These are phyloP conservation scores for Drosophila bocqueti DNA, from an alignment of 1,140 invertebrate genomes.

Conservation along the genomic window DNA sequence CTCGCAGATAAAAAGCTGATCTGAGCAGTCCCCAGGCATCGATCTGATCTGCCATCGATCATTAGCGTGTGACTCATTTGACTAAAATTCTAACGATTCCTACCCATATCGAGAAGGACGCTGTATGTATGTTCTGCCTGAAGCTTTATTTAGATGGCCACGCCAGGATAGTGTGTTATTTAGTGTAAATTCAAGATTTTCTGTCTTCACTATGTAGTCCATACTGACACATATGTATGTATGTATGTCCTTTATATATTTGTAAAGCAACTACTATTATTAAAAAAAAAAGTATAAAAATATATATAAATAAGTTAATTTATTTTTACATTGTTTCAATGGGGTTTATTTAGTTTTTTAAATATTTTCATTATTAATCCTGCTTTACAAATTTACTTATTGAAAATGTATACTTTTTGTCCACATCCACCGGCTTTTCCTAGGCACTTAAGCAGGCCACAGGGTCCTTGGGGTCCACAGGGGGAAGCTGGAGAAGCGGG, in stretches of 20 bases:
- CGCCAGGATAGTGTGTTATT: too few species aligned
- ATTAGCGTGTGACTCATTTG: slow-evolving; percentile 56
- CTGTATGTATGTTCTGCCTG: slow-evolving; percentile 41
- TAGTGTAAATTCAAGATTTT: too few species aligned
- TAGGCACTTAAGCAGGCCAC: slow-evolving; percentile 4
- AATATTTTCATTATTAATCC: too few species aligned
- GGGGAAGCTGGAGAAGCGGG: neutral
- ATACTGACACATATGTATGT: neutral
- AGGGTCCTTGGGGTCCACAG: neutral
- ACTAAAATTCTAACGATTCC: slow-evolving; percentile 72
- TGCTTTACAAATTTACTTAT: neutral
- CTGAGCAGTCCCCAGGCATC: slow-evolving; percentile 15
- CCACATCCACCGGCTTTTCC: slow-evolving; percentile 2
- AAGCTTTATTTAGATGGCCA: too few species aligned
- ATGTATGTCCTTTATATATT: neutral
- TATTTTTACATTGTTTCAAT: too few species aligned
- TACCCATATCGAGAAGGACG: slow-evolving; percentile 80
- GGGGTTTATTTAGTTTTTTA: neutral
- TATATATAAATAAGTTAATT: neutral
- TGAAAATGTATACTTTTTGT: slow-evolving; percentile 7
- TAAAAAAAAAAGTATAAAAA: neutral
- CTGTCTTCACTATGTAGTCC: too few species aligned
- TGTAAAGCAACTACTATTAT: neutral
- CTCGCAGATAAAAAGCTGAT: slow-evolving; percentile 15
- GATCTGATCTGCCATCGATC: slow-evolving; percentile 45